phyloP scores from a whole-genome alignment of 2,797 vertebrate species.

The Sebastes kiyomatsui region DNA sequence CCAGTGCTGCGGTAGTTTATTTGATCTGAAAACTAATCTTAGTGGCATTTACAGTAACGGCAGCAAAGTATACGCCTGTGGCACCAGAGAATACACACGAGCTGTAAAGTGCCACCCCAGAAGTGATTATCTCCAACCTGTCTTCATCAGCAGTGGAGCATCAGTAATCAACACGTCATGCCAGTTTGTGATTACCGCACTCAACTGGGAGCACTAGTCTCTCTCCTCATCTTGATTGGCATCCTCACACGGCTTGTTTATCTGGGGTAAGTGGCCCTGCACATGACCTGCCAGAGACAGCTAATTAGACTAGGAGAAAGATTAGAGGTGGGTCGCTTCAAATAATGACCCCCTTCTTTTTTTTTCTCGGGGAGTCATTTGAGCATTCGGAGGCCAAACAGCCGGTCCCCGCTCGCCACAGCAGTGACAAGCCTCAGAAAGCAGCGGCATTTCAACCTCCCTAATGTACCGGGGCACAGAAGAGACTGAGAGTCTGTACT shows the following conservation, averaged over 20 bases:
- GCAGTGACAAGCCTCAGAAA: constrained; percentile 55
- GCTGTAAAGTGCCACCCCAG: constrained; percentile 14
- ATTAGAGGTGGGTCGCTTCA: constrained; percentile 42
- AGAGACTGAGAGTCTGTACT: neutral
- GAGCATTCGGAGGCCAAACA: constrained; percentile 29
- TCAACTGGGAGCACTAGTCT: constrained; percentile 54
- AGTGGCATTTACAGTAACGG: neutral
- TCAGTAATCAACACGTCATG: constrained; percentile 68
- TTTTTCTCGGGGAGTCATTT: constrained; percentile 29
- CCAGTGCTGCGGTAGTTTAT: constrained; percentile 6
- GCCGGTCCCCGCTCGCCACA: constrained; percentile 33
- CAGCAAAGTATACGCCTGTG: neutral
- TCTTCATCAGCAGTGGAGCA: constrained; percentile 57
- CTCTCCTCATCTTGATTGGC: constrained; percentile 70
- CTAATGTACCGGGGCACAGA: constrained; percentile 21
- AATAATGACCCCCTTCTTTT: constrained; percentile 27
- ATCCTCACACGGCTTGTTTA: constrained; percentile 65
- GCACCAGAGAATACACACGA: constrained; percentile 9
- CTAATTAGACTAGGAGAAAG: constrained; percentile 60
- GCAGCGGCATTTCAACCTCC: constrained; percentile 42
- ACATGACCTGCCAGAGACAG: constrained; percentile 57
- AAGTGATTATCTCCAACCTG: constrained; percentile 53
- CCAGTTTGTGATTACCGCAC: constrained; percentile 60
- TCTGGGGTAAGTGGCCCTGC: constrained; percentile 62
- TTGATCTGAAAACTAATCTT: constrained; percentile 14